A percentile compares a stretch with the other conserved stretches of the same genome.
Evolutionary conservation across 2,888 invertebrate species (phyloP).

Genomic region (Schrankia costaestrigalis): DNA sequence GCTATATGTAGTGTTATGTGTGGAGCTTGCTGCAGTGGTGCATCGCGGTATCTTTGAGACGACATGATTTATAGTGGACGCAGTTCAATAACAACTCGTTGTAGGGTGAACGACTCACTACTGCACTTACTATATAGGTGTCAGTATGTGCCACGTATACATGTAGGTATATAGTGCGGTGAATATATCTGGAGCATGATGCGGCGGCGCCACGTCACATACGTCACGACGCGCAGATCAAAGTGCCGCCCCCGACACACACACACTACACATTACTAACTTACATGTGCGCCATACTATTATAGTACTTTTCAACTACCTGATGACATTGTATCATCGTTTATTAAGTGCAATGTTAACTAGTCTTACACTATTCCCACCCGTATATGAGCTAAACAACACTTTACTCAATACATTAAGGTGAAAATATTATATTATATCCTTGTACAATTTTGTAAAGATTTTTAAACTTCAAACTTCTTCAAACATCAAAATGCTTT

Average conservation of each 20-base stretch:
- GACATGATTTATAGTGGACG: conserved; percentile 12
- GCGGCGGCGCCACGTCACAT: conserved; percentile 3
- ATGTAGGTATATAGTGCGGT: background rate
- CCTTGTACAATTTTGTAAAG: too few species aligned
- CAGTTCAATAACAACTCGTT: conserved; percentile 14
- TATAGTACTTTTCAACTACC: background rate
- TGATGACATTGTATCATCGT: too few species aligned
- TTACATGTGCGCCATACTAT: background rate
- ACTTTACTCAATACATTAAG: too few species aligned
- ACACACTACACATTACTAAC: background rate
- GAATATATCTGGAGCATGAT: conserved; percentile 4
- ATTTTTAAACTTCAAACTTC: too few species aligned
- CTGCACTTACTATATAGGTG: background rate
- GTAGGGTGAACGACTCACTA: conserved; percentile 14
- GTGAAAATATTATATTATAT: too few species aligned
- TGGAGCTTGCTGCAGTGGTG: too few species aligned
- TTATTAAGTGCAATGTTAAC: too few species aligned
- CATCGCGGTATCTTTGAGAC: conserved; percentile 4
- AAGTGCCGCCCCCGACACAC: conserved; percentile 1
- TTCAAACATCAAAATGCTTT: too few species aligned
- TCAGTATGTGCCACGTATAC: background rate
- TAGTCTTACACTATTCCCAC: too few species aligned
- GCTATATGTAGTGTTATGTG: too few species aligned
- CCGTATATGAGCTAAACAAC: too few species aligned
- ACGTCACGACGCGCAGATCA: conserved; percentile 9